phyloP scores from a whole-genome alignment of 2,113 vertebrate species.

The Grallaria varia region DNA sequence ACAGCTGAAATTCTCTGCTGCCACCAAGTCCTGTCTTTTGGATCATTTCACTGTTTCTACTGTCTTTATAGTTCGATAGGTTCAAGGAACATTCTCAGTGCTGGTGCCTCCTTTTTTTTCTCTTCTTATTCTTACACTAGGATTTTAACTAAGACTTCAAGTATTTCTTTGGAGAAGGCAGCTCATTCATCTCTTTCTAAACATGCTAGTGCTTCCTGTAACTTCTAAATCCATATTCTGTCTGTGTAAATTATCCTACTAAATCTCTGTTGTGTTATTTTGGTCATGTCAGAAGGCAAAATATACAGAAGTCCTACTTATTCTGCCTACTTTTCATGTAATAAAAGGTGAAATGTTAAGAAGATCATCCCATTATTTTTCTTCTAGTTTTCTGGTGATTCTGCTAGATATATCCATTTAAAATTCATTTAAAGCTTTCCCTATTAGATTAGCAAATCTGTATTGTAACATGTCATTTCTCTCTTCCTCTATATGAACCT shows the following conservation, averaged over 20 bases:
- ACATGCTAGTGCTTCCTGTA: not conserved
- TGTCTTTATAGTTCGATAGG: not conserved
- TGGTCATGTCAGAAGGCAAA: not conserved
- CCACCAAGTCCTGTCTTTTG: not conserved
- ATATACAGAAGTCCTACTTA: not conserved
- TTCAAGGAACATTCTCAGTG: not conserved
- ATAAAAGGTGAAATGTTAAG: not conserved
- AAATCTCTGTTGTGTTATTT: not conserved
- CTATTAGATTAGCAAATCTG: not conserved
- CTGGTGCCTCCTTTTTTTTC: not conserved
- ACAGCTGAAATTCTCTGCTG: not conserved
- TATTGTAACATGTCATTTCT: not conserved
- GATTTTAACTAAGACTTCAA: not conserved
- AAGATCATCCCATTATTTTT: not conserved
- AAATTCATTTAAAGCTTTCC: not conserved
- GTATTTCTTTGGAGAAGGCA: not conserved
- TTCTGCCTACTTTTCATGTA: not conserved
- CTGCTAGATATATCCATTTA: not conserved
- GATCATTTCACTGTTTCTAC: not conserved
- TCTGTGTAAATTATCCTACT: not conserved
- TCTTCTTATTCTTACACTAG: not conserved
- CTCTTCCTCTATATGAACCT: not conserved
- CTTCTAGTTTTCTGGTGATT: not conserved
- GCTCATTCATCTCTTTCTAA: not conserved
- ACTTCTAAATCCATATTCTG: not conserved